These are phyloP conservation scores for Remorina albescens DNA, from an alignment of 2,797 vertebrate species.

Conservation along the genomic window DNA sequence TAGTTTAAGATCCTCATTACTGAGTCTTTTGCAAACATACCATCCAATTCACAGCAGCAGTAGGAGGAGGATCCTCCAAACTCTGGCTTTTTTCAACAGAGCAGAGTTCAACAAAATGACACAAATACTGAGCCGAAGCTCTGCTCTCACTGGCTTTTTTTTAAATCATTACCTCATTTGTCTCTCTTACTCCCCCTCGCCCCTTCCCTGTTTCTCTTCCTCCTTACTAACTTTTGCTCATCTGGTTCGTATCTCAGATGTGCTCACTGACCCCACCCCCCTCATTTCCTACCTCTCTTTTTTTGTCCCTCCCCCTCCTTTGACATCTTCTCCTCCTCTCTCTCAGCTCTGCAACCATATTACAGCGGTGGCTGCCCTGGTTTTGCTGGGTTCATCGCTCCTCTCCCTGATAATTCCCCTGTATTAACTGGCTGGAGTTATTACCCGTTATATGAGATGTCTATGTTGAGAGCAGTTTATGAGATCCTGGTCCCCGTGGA, in stretches of 20 bases:
- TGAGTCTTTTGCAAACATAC: constrained; percentile 46
- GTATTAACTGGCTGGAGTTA: constrained; percentile 91
- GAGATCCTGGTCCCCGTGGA: constrained; percentile 94
- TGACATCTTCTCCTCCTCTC: constrained; percentile 20
- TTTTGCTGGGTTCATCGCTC: constrained; percentile 82
- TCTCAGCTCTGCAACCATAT: constrained; percentile 54
- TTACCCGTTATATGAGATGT: constrained; percentile 92
- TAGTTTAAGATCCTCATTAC: constrained; percentile 66
- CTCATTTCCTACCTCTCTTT: constrained; percentile 39
- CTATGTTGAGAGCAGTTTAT: constrained; percentile 95
- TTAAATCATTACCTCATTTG: constrained; percentile 62
- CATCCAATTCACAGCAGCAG: constrained; percentile 28
- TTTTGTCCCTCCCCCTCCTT: constrained; percentile 33
- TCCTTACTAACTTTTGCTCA: constrained; percentile 25
- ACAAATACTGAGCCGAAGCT: constrained; percentile 27
- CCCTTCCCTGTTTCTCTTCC: constrained; percentile 34
- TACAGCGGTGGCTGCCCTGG: constrained; percentile 46
- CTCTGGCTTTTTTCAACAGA: constrained; percentile 20
- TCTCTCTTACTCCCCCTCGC: constrained; percentile 33
- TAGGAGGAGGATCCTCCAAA: constrained; percentile 11
- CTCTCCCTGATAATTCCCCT: constrained; percentile 86
- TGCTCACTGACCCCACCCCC: constrained; percentile 26
- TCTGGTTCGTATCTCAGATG: constrained; percentile 50
- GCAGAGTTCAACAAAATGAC: constrained; percentile 23
- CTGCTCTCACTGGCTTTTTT: constrained; percentile 45